Evolutionary conservation across 2,797 vertebrate species (phyloP), one percentile per base, ranked within the genome.

Genomic region (Anguilla megastoma): DNA sequence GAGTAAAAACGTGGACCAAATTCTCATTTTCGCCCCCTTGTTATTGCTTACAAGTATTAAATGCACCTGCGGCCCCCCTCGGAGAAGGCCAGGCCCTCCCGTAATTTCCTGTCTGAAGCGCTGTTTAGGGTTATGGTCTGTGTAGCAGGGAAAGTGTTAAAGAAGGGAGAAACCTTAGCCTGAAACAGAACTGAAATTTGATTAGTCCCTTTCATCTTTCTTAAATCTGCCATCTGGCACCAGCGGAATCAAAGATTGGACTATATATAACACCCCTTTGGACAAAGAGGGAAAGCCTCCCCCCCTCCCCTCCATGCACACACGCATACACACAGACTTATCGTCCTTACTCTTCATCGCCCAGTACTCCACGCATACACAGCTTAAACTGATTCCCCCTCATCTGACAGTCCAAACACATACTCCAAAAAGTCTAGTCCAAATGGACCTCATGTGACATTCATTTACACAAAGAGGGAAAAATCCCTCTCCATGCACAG

Each of bases 181-280:
- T 92, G 91, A 93, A 95, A 96, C 94, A 94, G 92, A 91, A 93
- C 93, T 96, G 95, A 96, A 96, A 96, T 96, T 93, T 95, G 95
- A 96, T 96, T 95, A 96, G 94, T 88, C 88, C 88, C 95, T 96
- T 96, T 97, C 94, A 96, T 96, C 95, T 96, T 93, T 92, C 93
- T 95, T 95, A 95, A 94, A 95, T 96, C 93, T 95, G 90, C 92
- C 95, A 95, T 96, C 95, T 96, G 96, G 95, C 94, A 92, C 91
- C 92, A 90, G 91, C 93, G 90, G 89, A 86, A 94, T 95, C 95
- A 96, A 95, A 93, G 94, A 94, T 89, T 90, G 91, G 92, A 93
- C 94, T 95, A 95, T 95, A 95, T 95, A 93, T 94, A 93, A 96
- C 95, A 95, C 94, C 89, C 90, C 91, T 87, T 90, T 93, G 93